Evolutionary conservation across 1,140 invertebrate species (phyloP).

Genomic region (Drosophila asahinai): DNA sequence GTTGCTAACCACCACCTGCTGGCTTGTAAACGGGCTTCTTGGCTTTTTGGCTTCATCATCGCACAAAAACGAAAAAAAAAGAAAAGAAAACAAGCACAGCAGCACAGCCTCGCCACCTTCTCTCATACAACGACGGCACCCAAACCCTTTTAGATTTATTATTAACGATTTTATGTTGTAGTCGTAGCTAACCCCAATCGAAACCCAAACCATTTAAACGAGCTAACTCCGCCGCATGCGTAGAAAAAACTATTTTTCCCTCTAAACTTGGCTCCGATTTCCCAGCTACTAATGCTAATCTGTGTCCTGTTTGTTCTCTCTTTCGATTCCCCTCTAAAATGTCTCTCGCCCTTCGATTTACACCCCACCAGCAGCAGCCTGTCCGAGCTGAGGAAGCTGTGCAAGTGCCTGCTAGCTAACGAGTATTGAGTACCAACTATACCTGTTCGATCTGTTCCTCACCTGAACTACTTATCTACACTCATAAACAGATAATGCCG

Average conservation of each 20-base stretch:
- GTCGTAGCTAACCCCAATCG: slow-evolving; percentile 8
- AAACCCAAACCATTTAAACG: slow-evolving; percentile 4
- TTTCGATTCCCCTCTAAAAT: not conserved
- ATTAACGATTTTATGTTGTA: slow-evolving; percentile 30
- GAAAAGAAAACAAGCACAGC: not conserved
- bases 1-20: slow-evolving; percentile 40
- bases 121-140: slow-evolving; percentile 19
- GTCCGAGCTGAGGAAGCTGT: slow-evolving; percentile 37
- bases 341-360: slow-evolving; percentile 8
- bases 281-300: slow-evolving; percentile 12
- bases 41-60: slow-evolving; percentile 25
- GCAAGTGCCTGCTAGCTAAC: slow-evolving; percentile 45
- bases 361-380: slow-evolving; percentile 8
- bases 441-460: slow-evolving; percentile 36
- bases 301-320: slow-evolving; percentile 35
- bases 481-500: slow-evolving; percentile 17
- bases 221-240: slow-evolving; percentile 33
- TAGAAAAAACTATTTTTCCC: not conserved
- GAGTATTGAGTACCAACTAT: slow-evolving; percentile 44
- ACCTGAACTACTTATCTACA: slow-evolving; percentile 34
- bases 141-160: not conserved
- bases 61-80: not conserved
- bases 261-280: too few relatives aligned
- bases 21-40: slow-evolving; percentile 45
- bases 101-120: slow-evolving; percentile 1